Percentiles rank a stretch among this genome's conserved stretches.
Conservation (phyloP, 2,888 invertebrate species). For the Hymenopus coronatus region DNA sequence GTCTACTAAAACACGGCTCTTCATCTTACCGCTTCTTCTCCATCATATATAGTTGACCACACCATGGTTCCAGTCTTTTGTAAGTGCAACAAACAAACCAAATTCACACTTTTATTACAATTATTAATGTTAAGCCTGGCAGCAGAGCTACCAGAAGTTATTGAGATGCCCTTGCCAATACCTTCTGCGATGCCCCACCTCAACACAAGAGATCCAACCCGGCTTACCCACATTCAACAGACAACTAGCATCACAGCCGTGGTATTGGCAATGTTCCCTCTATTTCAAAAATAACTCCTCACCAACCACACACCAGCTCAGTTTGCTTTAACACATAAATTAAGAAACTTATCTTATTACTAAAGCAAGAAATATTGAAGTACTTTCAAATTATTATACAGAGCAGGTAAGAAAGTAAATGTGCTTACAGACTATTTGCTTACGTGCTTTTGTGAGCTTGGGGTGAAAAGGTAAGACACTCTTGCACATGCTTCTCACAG, state of each 20-base stretch:
- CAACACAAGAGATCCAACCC: neutral
- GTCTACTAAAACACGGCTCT: neutral
- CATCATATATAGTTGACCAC: slow-evolving; percentile 51
- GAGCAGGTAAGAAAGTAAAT: neutral
- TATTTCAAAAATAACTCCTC: neutral
- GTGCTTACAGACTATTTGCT: too few species aligned
- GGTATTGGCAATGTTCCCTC: neutral
- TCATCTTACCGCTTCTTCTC: slow-evolving; percentile 31
- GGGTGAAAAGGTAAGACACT: too few species aligned
- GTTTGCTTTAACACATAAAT: neutral
- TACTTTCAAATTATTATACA: neutral
- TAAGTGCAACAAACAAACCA: slow-evolving; percentile 21
- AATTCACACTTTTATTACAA: neutral
- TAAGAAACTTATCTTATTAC: neutral
- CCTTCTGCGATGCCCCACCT: neutral
- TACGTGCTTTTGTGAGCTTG: too few species aligned
- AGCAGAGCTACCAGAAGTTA: neutral
- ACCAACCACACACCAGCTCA: neutral
- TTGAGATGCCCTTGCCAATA: slow-evolving; percentile 13
- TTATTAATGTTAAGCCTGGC: neutral
- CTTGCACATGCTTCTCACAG: too few species aligned
- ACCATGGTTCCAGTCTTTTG: slow-evolving; percentile 44
- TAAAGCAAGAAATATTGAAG: neutral
- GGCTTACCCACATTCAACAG: neutral
- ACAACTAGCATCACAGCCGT: neutral